Base-by-base conservation (phyloP, 2,888 invertebrate genomes). In the Panopea generosa region DNA sequence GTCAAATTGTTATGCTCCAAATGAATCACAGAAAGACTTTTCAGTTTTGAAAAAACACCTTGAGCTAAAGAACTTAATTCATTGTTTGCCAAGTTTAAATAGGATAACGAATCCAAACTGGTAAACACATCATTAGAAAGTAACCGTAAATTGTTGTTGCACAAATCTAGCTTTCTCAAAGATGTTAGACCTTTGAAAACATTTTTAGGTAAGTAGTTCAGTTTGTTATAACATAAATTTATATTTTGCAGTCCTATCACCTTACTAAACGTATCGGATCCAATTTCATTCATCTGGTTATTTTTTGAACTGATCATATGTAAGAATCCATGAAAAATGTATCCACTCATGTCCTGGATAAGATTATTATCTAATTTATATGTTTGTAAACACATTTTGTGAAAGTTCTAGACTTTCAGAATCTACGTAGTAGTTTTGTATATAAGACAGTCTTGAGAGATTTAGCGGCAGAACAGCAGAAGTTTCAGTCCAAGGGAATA, bases 401-500 rank as follows among this genome's bases (percentile, higher is more conserved):
- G 45, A 47, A 40, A 72, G 52, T 27, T 52, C 38, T 18, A 62
- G 29, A 16, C 52, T 24, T 6, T 65, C 22, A 45, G 45, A 20
- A 18, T 4, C n/a, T 3, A 20, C 16, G 20, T 45, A 4, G 16
- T 45, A n/a, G 20, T n/a, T 57, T 6, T 65, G 45, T 59, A 72
- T 66, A 33, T 59, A 55, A 9, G 50, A 40, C 7, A 59, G 57
- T 14, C 72, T 26, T 4, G 72, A 72, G 1, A 72, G 29, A 49
- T 72, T 72, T 55, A 60, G 52, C 0, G 72, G 72, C 2, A 72
- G 49, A 16, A 20, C 9, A 2, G 52, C 33, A 7, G 29, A n/a
- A 14, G 22, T 6, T 16, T 53, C 33, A 11, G 52, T 72, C 72
- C 72, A 72, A 24, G 72, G 66, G 33, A 72, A 72, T 9, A 45